Conservation (phyloP, 2,797 vertebrate genomes). For the Salarias fasciatus region DNA sequence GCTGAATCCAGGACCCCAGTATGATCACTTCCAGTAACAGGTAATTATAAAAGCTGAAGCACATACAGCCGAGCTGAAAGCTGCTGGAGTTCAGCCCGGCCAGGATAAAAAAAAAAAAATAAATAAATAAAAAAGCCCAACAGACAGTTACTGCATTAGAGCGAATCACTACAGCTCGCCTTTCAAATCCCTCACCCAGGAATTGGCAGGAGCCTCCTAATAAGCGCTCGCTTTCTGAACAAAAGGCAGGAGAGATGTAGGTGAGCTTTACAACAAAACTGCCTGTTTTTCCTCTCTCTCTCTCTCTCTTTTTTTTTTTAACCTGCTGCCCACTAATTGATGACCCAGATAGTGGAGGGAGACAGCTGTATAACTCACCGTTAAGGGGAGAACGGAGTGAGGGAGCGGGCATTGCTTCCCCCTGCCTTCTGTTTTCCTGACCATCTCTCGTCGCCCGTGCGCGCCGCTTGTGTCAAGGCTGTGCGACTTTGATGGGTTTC, state of each 20-base stretch:
- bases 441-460: slow-evolving; percentile 43
- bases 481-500: slow-evolving; percentile 36
- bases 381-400: slow-evolving; percentile 54
- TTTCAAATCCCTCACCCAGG: slow-evolving; percentile 64
- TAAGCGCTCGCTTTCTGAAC: slow-evolving; percentile 63
- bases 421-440: slow-evolving; percentile 44
- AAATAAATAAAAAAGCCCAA: no score
- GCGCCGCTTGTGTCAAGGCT: slow-evolving; percentile 19
- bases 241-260: slow-evolving; percentile 66
- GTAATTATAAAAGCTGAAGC: slow-evolving; percentile 42
- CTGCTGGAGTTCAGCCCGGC: slow-evolving; percentile 33
- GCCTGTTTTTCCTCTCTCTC: slow-evolving; percentile 34
- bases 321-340: slow-evolving; percentile 75
- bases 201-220: slow-evolving; percentile 65
- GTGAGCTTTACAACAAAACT: slow-evolving; percentile 67
- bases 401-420: slow-evolving; percentile 22
- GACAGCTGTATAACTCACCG: slow-evolving; percentile 75
- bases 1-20: background rate
- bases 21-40: slow-evolving; percentile 24
- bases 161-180: slow-evolving; percentile 52
- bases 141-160: slow-evolving; percentile 53
- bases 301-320: slow-evolving; percentile 18
- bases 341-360: slow-evolving; percentile 67
- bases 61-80: slow-evolving; percentile 25
- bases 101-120: slow-evolving; percentile 39